Evolutionary conservation across 2,888 invertebrate species (phyloP).

Genomic region (Ypsolopha sequella): DNA sequence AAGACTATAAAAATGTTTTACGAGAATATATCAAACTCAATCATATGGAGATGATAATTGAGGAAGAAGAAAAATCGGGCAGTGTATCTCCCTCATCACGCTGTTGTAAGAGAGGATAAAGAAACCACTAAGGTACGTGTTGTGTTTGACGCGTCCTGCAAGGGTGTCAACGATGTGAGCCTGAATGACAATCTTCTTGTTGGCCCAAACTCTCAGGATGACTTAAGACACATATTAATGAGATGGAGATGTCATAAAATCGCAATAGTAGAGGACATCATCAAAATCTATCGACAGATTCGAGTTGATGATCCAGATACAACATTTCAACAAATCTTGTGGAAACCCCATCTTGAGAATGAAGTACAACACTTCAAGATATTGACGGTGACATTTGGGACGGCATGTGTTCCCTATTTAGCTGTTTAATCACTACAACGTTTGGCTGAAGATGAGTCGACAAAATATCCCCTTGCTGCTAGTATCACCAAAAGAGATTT

Average conservation of each 20-base stretch:
- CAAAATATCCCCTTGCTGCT: conserved; percentile 9
- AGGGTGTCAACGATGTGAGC: too few species aligned
- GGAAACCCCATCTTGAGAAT: conserved; percentile 8
- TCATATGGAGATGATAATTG: too few species aligned
- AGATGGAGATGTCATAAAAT: conserved; percentile 14
- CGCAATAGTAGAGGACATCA: conserved; percentile 15
- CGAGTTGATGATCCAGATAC: conserved; percentile 9
- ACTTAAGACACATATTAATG: too few species aligned
- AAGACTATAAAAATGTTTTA: too few species aligned
- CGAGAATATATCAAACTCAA: conserved; percentile 15
- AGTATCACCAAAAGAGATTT: conserved; percentile 2
- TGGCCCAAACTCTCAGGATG: too few species aligned
- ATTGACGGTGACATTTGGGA: conserved; percentile 13
- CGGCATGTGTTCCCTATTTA: conserved; percentile 14
- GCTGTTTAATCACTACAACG: too few species aligned
- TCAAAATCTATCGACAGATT: conserved; percentile 18
- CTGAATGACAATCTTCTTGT: too few species aligned
- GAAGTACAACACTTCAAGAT: conserved; percentile 10
- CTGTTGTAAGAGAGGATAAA: too few species aligned
- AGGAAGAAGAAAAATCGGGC: too few species aligned
- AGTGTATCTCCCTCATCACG: too few species aligned
- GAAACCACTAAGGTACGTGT: too few species aligned
- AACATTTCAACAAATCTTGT: conserved; percentile 14
- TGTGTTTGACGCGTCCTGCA: too few species aligned
- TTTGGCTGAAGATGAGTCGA: conserved; percentile 10